Evolutionary conservation across 2,888 invertebrate genomes (phyloP), one percentile per base, ranked within the genome.

Genomic region (Eurois occulta): DNA sequence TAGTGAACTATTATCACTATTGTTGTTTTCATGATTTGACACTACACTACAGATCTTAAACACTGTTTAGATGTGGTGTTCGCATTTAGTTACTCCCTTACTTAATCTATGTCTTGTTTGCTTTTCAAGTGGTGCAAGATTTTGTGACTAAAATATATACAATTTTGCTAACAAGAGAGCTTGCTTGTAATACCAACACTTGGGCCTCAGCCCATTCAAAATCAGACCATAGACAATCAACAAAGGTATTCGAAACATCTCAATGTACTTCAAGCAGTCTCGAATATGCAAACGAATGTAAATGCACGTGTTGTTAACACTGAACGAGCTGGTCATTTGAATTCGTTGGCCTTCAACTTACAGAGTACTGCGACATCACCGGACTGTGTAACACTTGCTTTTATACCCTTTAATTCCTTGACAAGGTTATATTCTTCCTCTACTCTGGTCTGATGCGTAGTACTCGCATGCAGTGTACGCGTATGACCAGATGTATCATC

Each of bases 301-400:
- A 72, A 86, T 89, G 41, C 62, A n/a, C 35, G 48, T 68, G 80
- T 84, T 82, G 73, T 82, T 78, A 72, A 58, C 62, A 64, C 2
- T 58, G 62, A 38, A 35, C 66, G 68, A 71, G 68, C 43, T 75
- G 72, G 48, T 73, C 68, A 77, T 85, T 87, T 84, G 68, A 80
- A 87, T 87, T 28, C n/a, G 13, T 41, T 52, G 75, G 41, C 86
- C 85, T 86, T 88, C 87, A 78, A 78, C 78, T 74, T 58, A 69
- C 64, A 48, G 38, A 21, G 43, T 70, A 73, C 72, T 83, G 76
- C 77, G 76, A 80, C 80, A 75, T 55, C 64, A 41, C 8, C 18
- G 7, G 41, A 24, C 38, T 71, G 8, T 41, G 46, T 28, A 60
- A 75, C 32, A 81, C 55, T 81, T 58, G 35, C 2, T 55, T 35